Conservation (phyloP, 2,113 vertebrate genomes). For the Equus przewalskii region DNA sequence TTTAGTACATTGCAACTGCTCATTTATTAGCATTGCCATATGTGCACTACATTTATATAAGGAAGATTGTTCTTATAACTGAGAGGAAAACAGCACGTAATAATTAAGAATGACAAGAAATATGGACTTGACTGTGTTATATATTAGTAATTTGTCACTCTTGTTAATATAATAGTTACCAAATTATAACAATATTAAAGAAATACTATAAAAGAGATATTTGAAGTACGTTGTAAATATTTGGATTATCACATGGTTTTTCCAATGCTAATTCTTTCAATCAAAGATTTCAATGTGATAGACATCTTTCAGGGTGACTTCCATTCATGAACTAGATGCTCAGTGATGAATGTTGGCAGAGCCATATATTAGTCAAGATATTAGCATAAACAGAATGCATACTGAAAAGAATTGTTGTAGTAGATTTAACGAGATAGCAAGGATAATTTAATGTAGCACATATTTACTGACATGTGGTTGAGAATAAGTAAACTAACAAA, state of each 20-base stretch:
- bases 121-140: constrained; percentile 48
- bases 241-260: neutral
- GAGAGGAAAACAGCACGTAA: constrained; percentile 61
- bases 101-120: neutral
- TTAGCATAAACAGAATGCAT: neutral
- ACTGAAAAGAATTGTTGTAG: neutral
- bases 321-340: neutral
- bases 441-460: neutral
- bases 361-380: neutral
- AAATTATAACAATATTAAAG: neutral
- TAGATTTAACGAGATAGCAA: neutral
- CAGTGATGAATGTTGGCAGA: neutral
- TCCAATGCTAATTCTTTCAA: neutral
- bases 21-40: constrained; percentile 61
- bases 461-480: neutral
- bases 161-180: neutral
- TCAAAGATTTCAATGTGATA: neutral
- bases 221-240: neutral
- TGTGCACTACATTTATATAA: neutral
- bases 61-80: constrained; percentile 70
- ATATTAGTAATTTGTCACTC: neutral
- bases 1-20: neutral
- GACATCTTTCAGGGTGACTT: neutral
- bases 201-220: neutral
- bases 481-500: neutral